A percentile compares a stretch with the other conserved stretches of the same genome.
These are phyloP conservation scores for Aproaerema taeniolella DNA, from an alignment of 2,888 invertebrate species.

Conservation along the genomic window DNA sequence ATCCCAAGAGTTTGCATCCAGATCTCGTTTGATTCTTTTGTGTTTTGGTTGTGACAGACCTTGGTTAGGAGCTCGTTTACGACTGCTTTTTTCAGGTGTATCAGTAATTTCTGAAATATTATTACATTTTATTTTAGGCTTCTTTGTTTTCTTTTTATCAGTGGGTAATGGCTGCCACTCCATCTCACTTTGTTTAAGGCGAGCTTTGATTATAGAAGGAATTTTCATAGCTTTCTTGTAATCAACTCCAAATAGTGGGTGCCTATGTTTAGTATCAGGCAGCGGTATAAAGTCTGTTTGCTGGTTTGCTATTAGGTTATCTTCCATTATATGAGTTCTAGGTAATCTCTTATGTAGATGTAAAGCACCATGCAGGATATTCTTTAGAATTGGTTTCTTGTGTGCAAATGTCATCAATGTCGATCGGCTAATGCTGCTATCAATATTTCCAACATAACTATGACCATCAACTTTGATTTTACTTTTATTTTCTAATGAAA, in stretches of 20 bases:
- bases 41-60: constrained; percentile 5
- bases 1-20: constrained; percentile 50
- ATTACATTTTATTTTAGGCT: constrained; percentile 11
- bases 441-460: constrained; percentile 40
- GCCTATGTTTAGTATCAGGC: constrained; percentile 57
- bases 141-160: constrained; percentile 14
- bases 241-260: constrained; percentile 56
- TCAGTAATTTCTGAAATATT: too few species aligned
- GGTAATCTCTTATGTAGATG: constrained; percentile 49
- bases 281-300: constrained; percentile 48
- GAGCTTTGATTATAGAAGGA: constrained; percentile 32
- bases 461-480: constrained; percentile 52
- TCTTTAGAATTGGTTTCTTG: constrained; percentile 31
- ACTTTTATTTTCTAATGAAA: constrained; percentile 40
- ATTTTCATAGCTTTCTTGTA: constrained; percentile 51
- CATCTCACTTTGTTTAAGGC: constrained; percentile 22
- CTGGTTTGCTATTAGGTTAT: constrained; percentile 34
- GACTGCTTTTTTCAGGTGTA: not conserved
- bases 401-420: constrained; percentile 30
- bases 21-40: constrained; percentile 36
- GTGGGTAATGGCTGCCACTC: not conserved
- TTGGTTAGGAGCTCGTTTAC: constrained; percentile 22
- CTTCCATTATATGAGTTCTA: constrained; percentile 41
- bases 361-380: constrained; percentile 33
- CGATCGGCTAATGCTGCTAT: constrained; percentile 25